Conservation (phyloP, 2,888 invertebrate genomes). For the Macroteleia sp. region DNA sequence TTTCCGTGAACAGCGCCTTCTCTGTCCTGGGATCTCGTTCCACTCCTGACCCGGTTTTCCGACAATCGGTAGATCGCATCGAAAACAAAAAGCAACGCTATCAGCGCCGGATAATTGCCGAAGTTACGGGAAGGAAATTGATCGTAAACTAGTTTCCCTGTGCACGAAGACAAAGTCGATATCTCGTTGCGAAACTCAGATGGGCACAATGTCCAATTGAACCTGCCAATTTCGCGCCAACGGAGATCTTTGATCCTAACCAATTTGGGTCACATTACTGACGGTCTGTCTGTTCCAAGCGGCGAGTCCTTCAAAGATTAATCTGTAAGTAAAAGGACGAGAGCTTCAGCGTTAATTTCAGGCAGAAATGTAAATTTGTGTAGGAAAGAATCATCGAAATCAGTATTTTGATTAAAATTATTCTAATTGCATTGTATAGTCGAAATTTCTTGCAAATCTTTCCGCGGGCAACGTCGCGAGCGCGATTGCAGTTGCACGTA, state of each 20-base stretch:
- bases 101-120: slow-evolving; percentile 6
- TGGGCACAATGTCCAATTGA: slow-evolving; percentile 6
- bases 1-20: neutral
- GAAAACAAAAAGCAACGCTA: slow-evolving; percentile 30
- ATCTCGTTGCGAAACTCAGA: neutral
- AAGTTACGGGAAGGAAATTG: slow-evolving; percentile 12
- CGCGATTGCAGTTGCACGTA: slow-evolving; percentile 59
- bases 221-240: slow-evolving; percentile 10
- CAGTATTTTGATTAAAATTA: neutral
- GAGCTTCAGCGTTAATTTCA: neutral
- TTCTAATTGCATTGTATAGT: slow-evolving; percentile 38
- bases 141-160: slow-evolving; percentile 10
- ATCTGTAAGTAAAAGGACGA: slow-evolving; percentile 11
- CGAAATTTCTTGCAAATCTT: slow-evolving; percentile 53
- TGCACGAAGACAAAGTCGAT: neutral
- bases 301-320: neutral
- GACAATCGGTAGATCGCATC: slow-evolving; percentile 53
- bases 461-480: slow-evolving; percentile 36
- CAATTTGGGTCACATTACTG: slow-evolving; percentile 14
- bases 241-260: slow-evolving; percentile 5
- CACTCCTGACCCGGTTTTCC: slow-evolving; percentile 12
- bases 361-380: neutral
- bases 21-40: neutral
- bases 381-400: neutral
- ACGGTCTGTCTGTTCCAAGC: neutral